Evolutionary conservation across 1,140 invertebrate genomes (phyloP), one percentile per base, ranked within the genome.

Genomic region (Trachymyrmex cornetzi): DNA sequence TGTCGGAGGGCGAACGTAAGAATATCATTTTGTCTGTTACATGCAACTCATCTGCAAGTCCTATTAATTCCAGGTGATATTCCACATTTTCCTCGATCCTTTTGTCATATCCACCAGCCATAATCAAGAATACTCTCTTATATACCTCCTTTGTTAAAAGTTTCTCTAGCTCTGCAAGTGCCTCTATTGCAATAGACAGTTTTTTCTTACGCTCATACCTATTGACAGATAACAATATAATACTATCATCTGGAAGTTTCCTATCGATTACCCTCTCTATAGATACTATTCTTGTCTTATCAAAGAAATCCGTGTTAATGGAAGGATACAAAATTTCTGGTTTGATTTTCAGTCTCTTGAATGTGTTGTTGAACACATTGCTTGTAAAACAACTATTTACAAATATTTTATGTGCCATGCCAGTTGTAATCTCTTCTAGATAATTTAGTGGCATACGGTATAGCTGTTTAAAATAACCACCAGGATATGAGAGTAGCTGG

Each of bases 171-270:
- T 97, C 94, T 91, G 97, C 96, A 77, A 99, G 96, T 16, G 98
- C 97, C 90, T 97, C 94, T 59, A 99, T 95, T 0, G 99, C 98
- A 22, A 99, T 94, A 22, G 96, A 95, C 7, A 99, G 95, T 94
- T 99, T 98, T 95, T 99, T 99, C 93, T 99, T 99, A 14, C 98
- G 96, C 94, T 99, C 99, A 95, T 99, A 99, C 91, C 99, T 96
- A 96, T 99, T 99, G 80, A 99, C 98, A 0, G 99, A 99, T 2
- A 99, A 94, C 92, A 99, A 98, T 61, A 98, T 93, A 91, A 97
- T 96, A 66, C 95, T 96, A 87, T 97, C 96, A 0, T 88, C 50
- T 2, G 94, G 91, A n/a, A 95, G 72, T 50, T 93, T 93, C 67
- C 90, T 94, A 50, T 94, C 94, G 9, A 94, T 64, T 19, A 95